These are phyloP conservation scores for Habrosyne pyritoides DNA, from an alignment of 2,888 invertebrate genomes.

Conservation along the genomic window DNA sequence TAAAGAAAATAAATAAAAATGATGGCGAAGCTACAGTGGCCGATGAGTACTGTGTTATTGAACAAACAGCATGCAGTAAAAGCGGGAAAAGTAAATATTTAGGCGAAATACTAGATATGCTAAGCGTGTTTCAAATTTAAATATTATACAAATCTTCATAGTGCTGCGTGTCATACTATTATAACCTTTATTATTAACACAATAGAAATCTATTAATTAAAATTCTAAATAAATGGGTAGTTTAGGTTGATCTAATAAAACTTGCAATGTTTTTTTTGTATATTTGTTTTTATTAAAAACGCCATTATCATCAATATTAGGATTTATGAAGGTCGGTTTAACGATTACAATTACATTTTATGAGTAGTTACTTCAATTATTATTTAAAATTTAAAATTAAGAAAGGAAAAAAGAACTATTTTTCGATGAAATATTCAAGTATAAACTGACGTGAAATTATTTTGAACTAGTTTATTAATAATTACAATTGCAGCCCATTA, in stretches of 20 bases:
- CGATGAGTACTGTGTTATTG: constrained; percentile 62
- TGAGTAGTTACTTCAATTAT: constrained; percentile 81
- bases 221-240: constrained; percentile 24
- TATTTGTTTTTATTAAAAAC: constrained; percentile 84
- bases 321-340: constrained; percentile 83
- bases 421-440: constrained; percentile 48
- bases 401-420: constrained; percentile 70
- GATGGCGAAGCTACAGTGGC: constrained; percentile 81
- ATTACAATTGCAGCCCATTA: constrained; percentile 56
- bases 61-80: constrained; percentile 70
- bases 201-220: constrained; percentile 10
- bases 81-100: constrained; percentile 50
- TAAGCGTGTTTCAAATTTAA: constrained; percentile 46
- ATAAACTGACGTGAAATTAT: constrained; percentile 49
- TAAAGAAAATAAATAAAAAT: constrained; percentile 68
- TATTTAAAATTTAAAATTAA: constrained; percentile 71
- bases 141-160: not conserved
- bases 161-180: not conserved
- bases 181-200: not conserved
- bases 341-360: constrained; percentile 81
- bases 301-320: constrained; percentile 84
- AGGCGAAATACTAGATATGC: constrained; percentile 49
- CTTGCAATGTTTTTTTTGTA: constrained; percentile 71
- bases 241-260: constrained; percentile 63
- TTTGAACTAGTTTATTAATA: constrained; percentile 39